Conservation (phyloP, 2,113 vertebrate genomes). For the Aramus guarauna region DNA sequence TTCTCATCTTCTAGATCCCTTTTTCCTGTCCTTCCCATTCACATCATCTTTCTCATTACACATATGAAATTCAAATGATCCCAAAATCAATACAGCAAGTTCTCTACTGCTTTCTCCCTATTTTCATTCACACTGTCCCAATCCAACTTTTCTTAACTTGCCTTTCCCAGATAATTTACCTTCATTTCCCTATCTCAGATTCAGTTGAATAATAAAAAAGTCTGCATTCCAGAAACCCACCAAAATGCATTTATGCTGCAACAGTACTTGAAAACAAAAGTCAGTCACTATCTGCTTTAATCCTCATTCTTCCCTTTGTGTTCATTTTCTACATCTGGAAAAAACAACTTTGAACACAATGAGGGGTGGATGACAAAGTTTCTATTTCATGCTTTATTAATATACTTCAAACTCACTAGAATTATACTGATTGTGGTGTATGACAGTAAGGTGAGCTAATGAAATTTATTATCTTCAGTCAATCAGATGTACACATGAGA, state of each 20-base stretch:
- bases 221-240: background rate
- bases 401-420: background rate
- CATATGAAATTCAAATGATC: background rate
- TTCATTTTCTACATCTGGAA: background rate
- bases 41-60: background rate
- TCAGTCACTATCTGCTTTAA: background rate
- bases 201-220: background rate
- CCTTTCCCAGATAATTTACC: background rate
- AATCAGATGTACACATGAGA: accelerated
- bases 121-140: background rate
- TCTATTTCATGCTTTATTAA: background rate
- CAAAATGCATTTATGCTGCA: background rate
- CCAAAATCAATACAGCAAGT: background rate
- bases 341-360: background rate
- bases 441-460: background rate
- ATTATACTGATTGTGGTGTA: background rate
- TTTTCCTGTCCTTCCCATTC: background rate
- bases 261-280: background rate
- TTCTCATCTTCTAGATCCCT: background rate
- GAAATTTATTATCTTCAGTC: background rate
- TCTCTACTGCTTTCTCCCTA: background rate
- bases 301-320: background rate
- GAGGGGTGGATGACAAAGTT: background rate
- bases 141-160: background rate
- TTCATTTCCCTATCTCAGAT: background rate